Evolutionary conservation across 2,113 vertebrate species (phyloP).

Genomic region (Penelope pileata): DNA sequence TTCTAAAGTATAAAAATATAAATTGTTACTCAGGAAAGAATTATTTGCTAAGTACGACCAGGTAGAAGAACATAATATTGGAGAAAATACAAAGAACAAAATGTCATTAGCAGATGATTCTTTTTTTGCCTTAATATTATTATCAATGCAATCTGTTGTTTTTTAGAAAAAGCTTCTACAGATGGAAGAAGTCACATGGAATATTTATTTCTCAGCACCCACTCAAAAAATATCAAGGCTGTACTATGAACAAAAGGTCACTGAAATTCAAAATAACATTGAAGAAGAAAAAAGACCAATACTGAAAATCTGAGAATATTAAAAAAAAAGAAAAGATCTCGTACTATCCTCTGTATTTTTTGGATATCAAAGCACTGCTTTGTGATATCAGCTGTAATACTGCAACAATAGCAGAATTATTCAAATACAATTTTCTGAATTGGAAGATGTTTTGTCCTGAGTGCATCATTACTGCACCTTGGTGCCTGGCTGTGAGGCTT

Average conservation of each 20-base stretch:
- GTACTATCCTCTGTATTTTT: not conserved
- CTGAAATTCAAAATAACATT: not conserved
- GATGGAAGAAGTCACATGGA: conserved; percentile 46
- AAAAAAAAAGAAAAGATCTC: not conserved
- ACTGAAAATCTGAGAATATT: not conserved
- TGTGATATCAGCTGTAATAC: not conserved
- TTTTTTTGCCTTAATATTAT: not conserved
- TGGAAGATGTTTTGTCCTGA: not conserved
- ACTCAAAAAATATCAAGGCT: conserved; percentile 9
- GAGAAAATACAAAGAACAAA: not conserved
- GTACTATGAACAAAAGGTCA: not conserved
- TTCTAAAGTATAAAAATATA: not conserved
- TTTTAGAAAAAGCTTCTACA: conserved; percentile 23
- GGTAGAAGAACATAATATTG: not conserved
- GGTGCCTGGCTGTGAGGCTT: accelerated
- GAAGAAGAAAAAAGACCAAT: not conserved
- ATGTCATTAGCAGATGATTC: not conserved
- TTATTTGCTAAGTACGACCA: not conserved
- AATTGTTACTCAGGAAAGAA: not conserved
- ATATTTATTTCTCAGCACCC: not conserved
- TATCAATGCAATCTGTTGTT: conserved; percentile 33
- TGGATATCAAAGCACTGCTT: not conserved
- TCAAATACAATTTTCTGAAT: not conserved
- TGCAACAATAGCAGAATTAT: not conserved
- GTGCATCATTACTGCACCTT: accelerated